A percentile compares a stretch with the other conserved stretches of the same genome.
Evolutionary conservation across 30 jellyfish, hydroid and myxozoan species (phyloP).

Genomic region (Rhopilema esculentum): DNA sequence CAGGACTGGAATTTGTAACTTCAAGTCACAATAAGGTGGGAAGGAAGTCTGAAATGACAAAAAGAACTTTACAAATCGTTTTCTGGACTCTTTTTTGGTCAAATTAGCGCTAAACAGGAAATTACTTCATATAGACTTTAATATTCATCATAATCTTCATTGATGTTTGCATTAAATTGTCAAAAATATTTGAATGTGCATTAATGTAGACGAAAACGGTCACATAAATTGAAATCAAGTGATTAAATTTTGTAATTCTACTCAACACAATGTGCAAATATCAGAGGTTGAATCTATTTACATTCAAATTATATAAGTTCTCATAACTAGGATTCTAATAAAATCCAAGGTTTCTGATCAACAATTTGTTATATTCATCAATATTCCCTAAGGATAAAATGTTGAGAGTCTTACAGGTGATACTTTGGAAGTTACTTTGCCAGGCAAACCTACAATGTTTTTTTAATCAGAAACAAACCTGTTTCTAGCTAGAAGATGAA

Average conservation of each 20-base stretch:
- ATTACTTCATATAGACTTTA: neutral
- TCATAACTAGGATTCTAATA: neutral
- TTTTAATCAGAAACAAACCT: slow-evolving; percentile 23
- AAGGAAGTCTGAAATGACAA: slow-evolving; percentile 2
- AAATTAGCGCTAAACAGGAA: neutral
- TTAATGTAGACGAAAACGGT: neutral
- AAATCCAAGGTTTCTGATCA: neutral
- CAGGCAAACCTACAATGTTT: neutral
- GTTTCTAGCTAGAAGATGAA: slow-evolving; percentile 17
- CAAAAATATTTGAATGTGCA: neutral
- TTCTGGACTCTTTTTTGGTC: neutral
- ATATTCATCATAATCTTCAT: neutral
- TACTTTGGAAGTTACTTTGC: neutral
- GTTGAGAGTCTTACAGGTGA: neutral
- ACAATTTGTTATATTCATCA: neutral
- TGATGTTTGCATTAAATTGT: neutral
- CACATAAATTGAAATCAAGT: neutral
- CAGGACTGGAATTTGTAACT: neutral
- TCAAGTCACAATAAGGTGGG: too few relatives aligned
- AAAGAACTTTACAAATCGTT: neutral
- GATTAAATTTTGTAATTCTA: neutral
- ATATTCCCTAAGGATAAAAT: neutral
- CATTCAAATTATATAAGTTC: neutral
- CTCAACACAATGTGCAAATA: neutral
- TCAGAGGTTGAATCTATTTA: neutral